Evolutionary conservation across 1,140 invertebrate species (phyloP).

Genomic region (Gryllus bimaculatus): DNA sequence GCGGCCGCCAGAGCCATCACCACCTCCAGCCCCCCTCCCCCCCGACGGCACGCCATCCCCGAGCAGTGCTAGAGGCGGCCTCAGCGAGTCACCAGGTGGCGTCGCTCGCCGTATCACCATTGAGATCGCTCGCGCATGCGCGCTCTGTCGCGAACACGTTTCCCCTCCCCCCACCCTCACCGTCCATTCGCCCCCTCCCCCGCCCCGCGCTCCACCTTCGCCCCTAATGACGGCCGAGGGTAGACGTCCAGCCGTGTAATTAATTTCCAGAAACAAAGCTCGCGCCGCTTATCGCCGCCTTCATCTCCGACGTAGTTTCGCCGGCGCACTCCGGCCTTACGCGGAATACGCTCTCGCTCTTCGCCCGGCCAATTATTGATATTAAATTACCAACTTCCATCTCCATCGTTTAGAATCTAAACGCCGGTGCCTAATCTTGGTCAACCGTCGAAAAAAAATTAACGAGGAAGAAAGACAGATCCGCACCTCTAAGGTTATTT

Average conservation of each 20-base stretch:
- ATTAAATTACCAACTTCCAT: neutral
- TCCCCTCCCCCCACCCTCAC: no score
- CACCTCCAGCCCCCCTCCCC: no score
- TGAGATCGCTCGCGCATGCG: neutral
- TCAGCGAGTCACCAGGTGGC: no score
- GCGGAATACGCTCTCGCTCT: neutral
- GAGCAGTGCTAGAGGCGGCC: no score
- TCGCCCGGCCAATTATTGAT: neutral
- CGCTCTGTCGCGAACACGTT: neutral
- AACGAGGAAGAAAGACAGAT: neutral
- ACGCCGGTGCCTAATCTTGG: neutral
- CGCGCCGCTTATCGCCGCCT: neutral
- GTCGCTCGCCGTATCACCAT: no score
- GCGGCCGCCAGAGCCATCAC: no score
- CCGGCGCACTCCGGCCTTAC: no score
- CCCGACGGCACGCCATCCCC: no score
- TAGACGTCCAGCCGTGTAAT: neutral
- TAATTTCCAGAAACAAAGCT: conserved; percentile 5
- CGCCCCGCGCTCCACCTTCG: neutral
- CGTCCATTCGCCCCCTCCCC: neutral
- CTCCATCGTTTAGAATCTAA: neutral
- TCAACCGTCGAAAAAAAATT: neutral
- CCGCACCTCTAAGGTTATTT: neutral
- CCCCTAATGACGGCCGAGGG: neutral
- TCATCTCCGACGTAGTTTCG: neutral